A percentile compares a stretch with the other conserved stretches of the same genome.
These are phyloP conservation scores for Phrynosoma platyrhinos DNA, from an alignment of 2,113 vertebrate genomes.

Conservation along the genomic window DNA sequence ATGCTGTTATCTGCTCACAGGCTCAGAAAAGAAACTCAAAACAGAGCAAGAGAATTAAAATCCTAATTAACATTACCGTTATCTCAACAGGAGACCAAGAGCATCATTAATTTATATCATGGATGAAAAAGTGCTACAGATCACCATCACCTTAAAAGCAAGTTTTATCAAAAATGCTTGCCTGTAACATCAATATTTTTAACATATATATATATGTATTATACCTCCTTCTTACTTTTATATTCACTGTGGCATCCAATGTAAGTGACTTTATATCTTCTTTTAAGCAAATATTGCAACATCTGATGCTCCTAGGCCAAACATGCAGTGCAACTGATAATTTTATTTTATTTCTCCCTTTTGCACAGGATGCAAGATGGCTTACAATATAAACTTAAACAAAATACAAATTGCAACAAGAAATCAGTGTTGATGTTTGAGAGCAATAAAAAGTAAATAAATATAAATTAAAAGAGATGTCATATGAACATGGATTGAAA, in stretches of 20 bases:
- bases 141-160: too few relatives aligned
- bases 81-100: background rate
- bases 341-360: too few relatives aligned
- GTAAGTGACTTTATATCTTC: background rate
- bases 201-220: background rate
- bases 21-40: background rate
- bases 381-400: too few relatives aligned
- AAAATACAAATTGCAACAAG: too few relatives aligned
- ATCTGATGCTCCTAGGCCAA: background rate
- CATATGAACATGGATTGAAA: too few relatives aligned
- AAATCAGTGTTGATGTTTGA: too few relatives aligned
- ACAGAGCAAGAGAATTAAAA: background rate
- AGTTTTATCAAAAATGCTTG: background rate
- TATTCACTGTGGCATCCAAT: background rate
- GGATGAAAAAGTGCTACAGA: background rate
- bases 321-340: background rate
- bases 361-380: too few relatives aligned
- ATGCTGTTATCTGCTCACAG: background rate
- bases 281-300: background rate
- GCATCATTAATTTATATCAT: background rate
- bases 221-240: background rate
- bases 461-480: too few relatives aligned
- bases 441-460: too few relatives aligned
- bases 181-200: background rate
- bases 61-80: background rate